These are phyloP conservation scores for Spisula subtruncata DNA, from an alignment of 2,888 invertebrate genomes.

Conservation along the genomic window DNA sequence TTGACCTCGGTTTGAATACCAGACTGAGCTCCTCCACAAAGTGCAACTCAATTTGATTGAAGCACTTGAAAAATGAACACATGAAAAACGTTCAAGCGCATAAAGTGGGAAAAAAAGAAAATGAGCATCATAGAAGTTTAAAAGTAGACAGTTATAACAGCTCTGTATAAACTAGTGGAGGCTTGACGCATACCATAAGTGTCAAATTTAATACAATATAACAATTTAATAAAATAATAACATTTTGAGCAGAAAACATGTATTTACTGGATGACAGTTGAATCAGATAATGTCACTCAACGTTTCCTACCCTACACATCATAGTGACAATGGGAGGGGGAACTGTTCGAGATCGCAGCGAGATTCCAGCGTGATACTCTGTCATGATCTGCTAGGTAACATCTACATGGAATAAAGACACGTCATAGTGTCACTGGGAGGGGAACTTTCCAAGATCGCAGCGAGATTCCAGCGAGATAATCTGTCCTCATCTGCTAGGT, in stretches of 20 bases:
- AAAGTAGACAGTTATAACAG: neutral
- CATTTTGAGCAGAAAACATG: neutral
- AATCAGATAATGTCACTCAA: conserved; percentile 12
- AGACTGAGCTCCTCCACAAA: too few relatives aligned
- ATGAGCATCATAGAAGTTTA: too few relatives aligned
- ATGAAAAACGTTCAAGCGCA: too few relatives aligned
- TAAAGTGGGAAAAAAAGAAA: too few relatives aligned
- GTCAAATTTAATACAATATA: neutral
- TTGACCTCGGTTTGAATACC: too few relatives aligned
- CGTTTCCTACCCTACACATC: neutral
- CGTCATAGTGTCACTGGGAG: too few relatives aligned
- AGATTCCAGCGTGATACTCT: neutral
- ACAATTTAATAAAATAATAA: neutral
- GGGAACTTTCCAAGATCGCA: too few relatives aligned
- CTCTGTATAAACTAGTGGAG: neutral
- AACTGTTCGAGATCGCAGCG: too few relatives aligned
- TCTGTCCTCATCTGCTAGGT: neutral
- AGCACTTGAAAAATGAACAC: too few relatives aligned
- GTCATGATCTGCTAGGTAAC: neutral
- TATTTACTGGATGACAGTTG: neutral
- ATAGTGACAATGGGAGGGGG: neutral
- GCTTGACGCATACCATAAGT: neutral
- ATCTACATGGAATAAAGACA: neutral
- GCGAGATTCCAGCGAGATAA: too few relatives aligned
- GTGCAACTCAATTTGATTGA: too few relatives aligned